phyloP scores from a whole-genome alignment of 2,113 vertebrate species.

The Xerus inauris region DNA sequence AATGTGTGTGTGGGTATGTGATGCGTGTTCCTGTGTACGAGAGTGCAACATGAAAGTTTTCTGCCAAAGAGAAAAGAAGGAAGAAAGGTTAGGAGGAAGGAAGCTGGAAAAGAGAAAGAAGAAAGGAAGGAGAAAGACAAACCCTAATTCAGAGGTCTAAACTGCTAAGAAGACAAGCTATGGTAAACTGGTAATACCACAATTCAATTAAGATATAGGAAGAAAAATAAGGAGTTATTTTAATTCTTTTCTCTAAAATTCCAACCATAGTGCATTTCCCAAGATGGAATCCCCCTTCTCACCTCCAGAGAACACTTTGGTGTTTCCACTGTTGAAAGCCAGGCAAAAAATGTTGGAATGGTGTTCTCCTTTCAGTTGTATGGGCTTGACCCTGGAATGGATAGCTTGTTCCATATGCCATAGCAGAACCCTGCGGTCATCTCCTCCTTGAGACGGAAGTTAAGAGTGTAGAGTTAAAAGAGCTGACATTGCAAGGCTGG shows the following conservation, averaged over 20 bases:
- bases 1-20: not conserved
- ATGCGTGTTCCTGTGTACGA: not conserved
- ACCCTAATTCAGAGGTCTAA: not conserved
- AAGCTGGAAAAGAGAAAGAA: not conserved
- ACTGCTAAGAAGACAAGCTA: not conserved
- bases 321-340: constrained; percentile 98
- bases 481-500: not conserved
- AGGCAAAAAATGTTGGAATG: constrained; percentile 99
- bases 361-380: constrained; percentile 98
- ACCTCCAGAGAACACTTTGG: constrained; percentile 97
- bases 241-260: constrained; percentile 36
- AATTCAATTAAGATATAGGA: not conserved
- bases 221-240: constrained; percentile 25
- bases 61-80: not conserved
- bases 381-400: constrained; percentile 93
- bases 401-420: constrained; percentile 99
- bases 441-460: constrained; percentile 90
- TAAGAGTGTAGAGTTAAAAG: constrained; percentile 71
- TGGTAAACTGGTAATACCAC: not conserved
- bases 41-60: constrained; percentile 32
- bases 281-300: constrained; percentile 71
- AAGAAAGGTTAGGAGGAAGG: not conserved
- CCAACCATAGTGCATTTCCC: not conserved
- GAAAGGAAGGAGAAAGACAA: not conserved
- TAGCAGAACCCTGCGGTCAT: constrained; percentile 96